A percentile compares a stretch with the other conserved stretches of the same genome.
Conservation (phyloP, 2,113 vertebrate species). For the Heterochromis multidens region DNA sequence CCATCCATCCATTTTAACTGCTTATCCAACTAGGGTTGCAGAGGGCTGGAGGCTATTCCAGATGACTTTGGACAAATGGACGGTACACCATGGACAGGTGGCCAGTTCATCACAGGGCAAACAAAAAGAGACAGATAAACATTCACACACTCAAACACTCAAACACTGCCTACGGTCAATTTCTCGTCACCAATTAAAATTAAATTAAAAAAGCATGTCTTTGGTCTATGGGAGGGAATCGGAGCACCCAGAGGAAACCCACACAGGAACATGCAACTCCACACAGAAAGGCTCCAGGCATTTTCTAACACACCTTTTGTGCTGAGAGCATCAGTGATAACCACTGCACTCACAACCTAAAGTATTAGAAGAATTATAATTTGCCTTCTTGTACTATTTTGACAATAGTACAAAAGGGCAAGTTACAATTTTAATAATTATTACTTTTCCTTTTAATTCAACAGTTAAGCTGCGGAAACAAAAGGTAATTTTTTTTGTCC, state of each 20-base stretch:
- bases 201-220: neutral
- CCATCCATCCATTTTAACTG: neutral
- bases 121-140: neutral
- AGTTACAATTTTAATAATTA: neutral
- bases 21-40: neutral
- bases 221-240: neutral
- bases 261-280: neutral
- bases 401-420: neutral
- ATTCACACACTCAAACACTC: neutral
- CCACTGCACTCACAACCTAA: neutral
- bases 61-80: neutral
- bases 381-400: neutral
- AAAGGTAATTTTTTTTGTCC: neutral
- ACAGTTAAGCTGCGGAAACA: neutral
- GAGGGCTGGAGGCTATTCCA: neutral
- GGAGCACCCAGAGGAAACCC: neutral
- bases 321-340: neutral
- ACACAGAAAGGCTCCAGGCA: neutral
- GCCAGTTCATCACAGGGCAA: neutral
- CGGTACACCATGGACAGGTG: neutral
- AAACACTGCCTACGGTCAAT: neutral
- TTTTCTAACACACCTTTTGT: neutral
- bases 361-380: neutral
- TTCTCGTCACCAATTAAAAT: neutral
- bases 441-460: neutral